A percentile compares a stretch with the other conserved stretches of the same genome.
These are phyloP conservation scores for Scomber colias DNA, from an alignment of 2,113 vertebrate genomes.

Conservation along the genomic window DNA sequence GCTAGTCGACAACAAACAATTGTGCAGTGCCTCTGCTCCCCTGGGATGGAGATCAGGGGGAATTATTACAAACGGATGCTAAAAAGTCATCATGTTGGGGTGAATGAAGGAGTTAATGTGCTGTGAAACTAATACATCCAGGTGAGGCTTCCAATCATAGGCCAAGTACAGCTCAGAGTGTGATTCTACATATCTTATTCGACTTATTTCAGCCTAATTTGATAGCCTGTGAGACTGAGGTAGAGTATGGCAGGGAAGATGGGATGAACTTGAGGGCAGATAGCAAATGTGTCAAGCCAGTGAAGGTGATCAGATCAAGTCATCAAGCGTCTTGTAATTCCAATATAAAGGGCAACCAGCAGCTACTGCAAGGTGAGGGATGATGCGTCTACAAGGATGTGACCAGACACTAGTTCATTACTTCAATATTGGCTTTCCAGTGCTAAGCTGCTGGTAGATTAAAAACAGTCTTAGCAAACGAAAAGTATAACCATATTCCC, in stretches of 20 bases:
- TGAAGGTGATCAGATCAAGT: constrained; percentile 14
- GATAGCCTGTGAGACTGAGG: background rate
- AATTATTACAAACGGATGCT: constrained; percentile 12
- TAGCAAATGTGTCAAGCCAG: constrained; percentile 8
- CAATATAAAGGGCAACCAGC: background rate
- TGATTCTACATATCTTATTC: constrained; percentile 37
- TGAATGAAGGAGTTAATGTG: constrained; percentile 50
- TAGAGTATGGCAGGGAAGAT: background rate
- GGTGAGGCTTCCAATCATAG: constrained; percentile 53
- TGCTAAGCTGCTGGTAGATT: background rate
- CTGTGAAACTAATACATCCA: constrained; percentile 50
- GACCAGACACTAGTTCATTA: background rate
- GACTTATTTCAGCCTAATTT: constrained; percentile 53
- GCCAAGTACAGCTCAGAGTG: constrained; percentile 42
- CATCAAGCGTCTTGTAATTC: constrained; percentile 11
- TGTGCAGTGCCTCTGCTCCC: background rate
- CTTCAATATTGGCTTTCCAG: background rate
- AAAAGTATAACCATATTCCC: background rate
- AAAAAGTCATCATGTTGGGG: background rate
- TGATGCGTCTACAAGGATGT: background rate
- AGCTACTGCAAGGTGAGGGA: constrained; percentile 17
- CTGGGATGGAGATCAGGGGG: constrained; percentile 13
- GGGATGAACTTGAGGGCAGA: background rate
- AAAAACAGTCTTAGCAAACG: background rate
- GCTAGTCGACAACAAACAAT: constrained; percentile 32